Base-by-base conservation (phyloP, 2,113 vertebrate species). In the Ascaphus truei region DNA sequence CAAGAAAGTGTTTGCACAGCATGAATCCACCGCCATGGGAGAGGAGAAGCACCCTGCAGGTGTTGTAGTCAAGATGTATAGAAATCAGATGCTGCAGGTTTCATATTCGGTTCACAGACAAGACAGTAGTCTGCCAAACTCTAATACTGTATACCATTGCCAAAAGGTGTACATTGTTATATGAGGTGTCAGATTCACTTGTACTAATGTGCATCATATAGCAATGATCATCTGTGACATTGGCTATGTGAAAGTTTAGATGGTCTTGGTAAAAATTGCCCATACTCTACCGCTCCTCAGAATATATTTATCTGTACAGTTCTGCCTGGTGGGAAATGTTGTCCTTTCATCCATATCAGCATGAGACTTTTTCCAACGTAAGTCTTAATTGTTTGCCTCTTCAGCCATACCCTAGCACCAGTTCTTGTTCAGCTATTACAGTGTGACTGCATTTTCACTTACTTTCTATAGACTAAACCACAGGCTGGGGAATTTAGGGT, bases 171-270 rank as follows among this genome's bases (percentile, higher is more conserved):
- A 20, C 41, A 3, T 18, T 45, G n/a, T 1, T n/a, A 45, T 20
- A 20, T 25, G n/a, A 29, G 12, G 16, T 31, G 18, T 29, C 48
- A 3, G 5, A 53, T 53, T 12, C 30, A 8, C 11, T 8, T 8
- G 31, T 34, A 7, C 31, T 34, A 39, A 34, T 34, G 31, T 34
- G 8, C 5, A 8, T 34, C 11, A 30, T 10, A 9, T 48, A 41
- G 26, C 26, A 34, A 15, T 59, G 55, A 59, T 22, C 48, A 59
- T 18, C 31, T 68, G 52, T 68, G 64, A 68, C 29, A 58, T 58
- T 57, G 10, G 33, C 52, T 67, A 23, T 65, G 47, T 65, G 62
- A 53, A 52, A 23, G 27, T 62, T 62, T 47, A 34, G 41, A 30
- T 20, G 45, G 33, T 25, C 23, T 23, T 39, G 20, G 23, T 23